Base-by-base conservation (phyloP, 2,797 vertebrate species). In the Notamacropus eugenii region DNA sequence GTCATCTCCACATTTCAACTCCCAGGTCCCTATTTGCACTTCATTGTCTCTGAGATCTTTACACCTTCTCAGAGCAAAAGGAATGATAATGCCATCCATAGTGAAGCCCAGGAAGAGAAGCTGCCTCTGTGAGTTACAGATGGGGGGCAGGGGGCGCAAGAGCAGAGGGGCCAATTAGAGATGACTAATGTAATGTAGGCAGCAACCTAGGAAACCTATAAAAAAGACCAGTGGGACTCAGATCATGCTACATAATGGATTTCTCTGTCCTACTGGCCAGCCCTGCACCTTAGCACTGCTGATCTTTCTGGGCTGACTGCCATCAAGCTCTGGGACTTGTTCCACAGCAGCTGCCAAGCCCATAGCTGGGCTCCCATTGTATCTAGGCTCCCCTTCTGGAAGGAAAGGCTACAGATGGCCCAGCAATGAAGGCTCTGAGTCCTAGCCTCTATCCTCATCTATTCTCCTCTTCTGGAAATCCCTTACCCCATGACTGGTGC, bases 231-330 rank as follows among this genome's bases (percentile, higher is more conserved):
- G 74, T 87, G 74, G 74, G 74, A 87, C 24, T 87, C 74, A 46
- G 74, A 87, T 87, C 40, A 87, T 46, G 74, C 40, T 87, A 50
- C 74, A 87, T 87, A 87, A 87, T 87, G 74, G 74, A 87, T 87
- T 87, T 87, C 74, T 87, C 74, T 87, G 74, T 87, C 74, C 74
- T 87, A 87, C 74, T 87, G 74, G 74, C 74, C 74, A 87, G 40
- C 22, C 40, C 74, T 87, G 74, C 40, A 87, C 74, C 74, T 87
- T 46, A 50, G 40, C 40, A 87, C 74, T 46, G 40, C 40, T 87
- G 74, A 87, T 87, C 74, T 87, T 87, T 87, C 74, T 87, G 40
- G 74, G 74, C 74, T 87, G 74, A 24, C 74, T 87, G 74, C 74
- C 74, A 87, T 50, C 40, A 50, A 50, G 40, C 11, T 87, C 74